Base-by-base conservation (phyloP, 2,888 invertebrate genomes). In the Aspidiotus destructor region DNA sequence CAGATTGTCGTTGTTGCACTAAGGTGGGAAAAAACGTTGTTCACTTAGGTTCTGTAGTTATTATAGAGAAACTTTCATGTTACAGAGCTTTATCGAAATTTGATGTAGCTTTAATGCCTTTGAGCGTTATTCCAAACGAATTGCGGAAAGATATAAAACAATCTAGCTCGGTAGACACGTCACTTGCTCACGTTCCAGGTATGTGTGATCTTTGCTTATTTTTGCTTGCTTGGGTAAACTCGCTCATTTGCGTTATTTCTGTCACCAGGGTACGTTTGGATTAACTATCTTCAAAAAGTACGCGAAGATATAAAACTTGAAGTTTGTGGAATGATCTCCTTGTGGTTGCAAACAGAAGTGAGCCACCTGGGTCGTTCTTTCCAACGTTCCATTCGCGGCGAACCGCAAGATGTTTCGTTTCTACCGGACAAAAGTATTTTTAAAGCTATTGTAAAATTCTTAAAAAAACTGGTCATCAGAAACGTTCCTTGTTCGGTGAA, bases 31-130 rank as follows among this genome's bases (percentile, higher is more conserved):
- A 28, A 28, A 28, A 28, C 28, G 28, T 5, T 28, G 28, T 28
- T 28, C 28, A 28, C 28, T 28, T 28, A 28, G 28, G 28, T 28
- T 28, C 28, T 28, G 28, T 28, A 28, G 28, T 28, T 28, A 28
- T 28, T 28, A 28, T 28, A 28, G 28, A 28, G 28, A 28, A 28
- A 28, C 10, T 48, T 48, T 13, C 6, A 48, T 48, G 10, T 48
- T 48, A 48, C 5, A 67, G 67, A 7, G 60, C 67, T 11, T 28
- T 67, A 52, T 67, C 67, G 7, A 67, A 60, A 67, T 60, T 44
- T 11, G 58, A 67, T 28, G 44, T 58, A 6, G 52, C 48, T 58
- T 40, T 42, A 60, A 60, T 67, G 60, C n/a, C 60, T 13, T 48
- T 60, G 10, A 52, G 28, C 15, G 41, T 41, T 9, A 40, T 67